Evolutionary conservation across 2,113 vertebrate species (phyloP).

Genomic region (Cichladusa arquata): DNA sequence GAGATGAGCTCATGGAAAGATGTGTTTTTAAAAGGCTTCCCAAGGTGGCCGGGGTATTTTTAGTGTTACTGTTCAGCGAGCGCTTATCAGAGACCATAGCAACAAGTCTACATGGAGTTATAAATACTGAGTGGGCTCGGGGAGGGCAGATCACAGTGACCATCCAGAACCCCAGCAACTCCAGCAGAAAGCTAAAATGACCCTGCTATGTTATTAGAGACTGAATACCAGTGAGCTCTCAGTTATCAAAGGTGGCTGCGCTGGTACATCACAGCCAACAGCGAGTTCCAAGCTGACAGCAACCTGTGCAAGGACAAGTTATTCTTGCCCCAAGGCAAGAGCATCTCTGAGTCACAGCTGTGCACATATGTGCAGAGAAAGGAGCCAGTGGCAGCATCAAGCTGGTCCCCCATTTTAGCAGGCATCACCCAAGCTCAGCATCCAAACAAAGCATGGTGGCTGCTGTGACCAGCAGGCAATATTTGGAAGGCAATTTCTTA

Average conservation of each 20-base stretch:
- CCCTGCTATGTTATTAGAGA: background rate
- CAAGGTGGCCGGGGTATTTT: conserved; percentile 71
- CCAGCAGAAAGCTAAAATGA: conserved; percentile 33
- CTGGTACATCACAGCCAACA: background rate
- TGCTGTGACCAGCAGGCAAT: background rate
- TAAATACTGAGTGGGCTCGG: conserved; percentile 55
- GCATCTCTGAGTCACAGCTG: conserved; percentile 5
- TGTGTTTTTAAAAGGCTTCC: conserved; percentile 62
- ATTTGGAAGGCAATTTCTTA: background rate
- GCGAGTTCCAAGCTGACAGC: background rate
- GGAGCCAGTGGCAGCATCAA: background rate
- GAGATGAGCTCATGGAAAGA: conserved; percentile 71
- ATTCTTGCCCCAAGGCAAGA: background rate
- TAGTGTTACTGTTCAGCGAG: conserved; percentile 46
- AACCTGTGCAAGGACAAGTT: conserved; percentile 30
- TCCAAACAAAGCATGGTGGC: background rate
- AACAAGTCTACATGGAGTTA: conserved; percentile 66
- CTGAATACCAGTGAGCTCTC: conserved; percentile 37
- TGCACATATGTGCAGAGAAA: background rate
- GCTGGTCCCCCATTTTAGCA: background rate
- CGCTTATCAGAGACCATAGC: conserved; percentile 74
- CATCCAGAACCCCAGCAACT: conserved; percentile 56
- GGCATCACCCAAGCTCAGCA: background rate
- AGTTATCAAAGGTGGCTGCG: conserved; percentile 22
- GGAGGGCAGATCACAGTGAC: conserved; percentile 25